Conservation (phyloP, 1,140 invertebrate genomes). For the Drosophila murphyi region DNA sequence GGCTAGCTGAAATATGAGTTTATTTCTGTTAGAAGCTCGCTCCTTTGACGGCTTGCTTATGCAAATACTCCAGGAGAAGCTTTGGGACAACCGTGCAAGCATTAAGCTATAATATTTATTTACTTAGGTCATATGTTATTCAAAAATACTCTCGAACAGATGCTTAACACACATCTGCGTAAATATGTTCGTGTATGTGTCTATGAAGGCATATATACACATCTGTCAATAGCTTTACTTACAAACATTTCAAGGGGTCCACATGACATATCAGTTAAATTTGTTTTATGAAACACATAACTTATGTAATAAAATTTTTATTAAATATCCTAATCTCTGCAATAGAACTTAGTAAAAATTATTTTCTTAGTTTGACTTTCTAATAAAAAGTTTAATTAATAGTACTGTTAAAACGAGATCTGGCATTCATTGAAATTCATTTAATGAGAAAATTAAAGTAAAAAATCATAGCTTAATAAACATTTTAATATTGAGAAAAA, state of each 20-base stretch:
- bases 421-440: too few relatives aligned
- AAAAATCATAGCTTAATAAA: too few relatives aligned
- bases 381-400: too few relatives aligned
- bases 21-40: slow-evolving; percentile 5
- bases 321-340: background rate
- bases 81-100: slow-evolving; percentile 57
- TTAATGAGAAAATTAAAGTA: too few relatives aligned
- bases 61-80: slow-evolving; percentile 39
- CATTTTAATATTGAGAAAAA: too few relatives aligned
- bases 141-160: slow-evolving; percentile 8
- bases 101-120: slow-evolving; percentile 70
- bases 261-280: background rate
- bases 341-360: background rate
- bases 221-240: slow-evolving; percentile 2
- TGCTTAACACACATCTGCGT: slow-evolving; percentile 10
- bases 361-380: background rate
- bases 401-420: too few relatives aligned
- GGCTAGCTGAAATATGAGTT: slow-evolving; percentile 67
- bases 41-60: slow-evolving; percentile 24
- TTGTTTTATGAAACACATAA: background rate
- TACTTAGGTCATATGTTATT: slow-evolving; percentile 51
- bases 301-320: background rate
- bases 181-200: background rate
- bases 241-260: background rate
- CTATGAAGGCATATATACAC: too few relatives aligned